Percentiles rank a stretch among this genome's conserved stretches.
These are phyloP conservation scores for Anastatus disparis DNA, from an alignment of 1,140 invertebrate species.

Conservation along the genomic window DNA sequence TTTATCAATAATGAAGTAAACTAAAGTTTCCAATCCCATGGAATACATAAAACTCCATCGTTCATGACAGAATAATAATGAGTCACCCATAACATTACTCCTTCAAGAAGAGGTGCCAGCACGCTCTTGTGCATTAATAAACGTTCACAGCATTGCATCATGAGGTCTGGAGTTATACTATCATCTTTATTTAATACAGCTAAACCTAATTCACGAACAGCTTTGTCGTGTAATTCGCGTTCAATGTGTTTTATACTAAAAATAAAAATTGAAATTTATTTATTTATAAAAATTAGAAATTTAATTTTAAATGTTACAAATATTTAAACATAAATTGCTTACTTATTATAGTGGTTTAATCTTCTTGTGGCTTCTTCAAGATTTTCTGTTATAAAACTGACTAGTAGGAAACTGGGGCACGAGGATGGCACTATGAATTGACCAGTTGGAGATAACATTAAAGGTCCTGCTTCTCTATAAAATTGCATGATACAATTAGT, in stretches of 20 bases:
- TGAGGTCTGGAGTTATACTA: constrained; percentile 86
- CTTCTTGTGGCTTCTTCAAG: constrained; percentile 78
- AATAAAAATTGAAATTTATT: constrained; percentile 46
- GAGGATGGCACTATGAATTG: constrained; percentile 92
- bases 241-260: constrained; percentile 83
- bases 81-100: constrained; percentile 80
- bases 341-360: constrained; percentile 81
- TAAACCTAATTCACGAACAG: constrained; percentile 75
- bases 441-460: constrained; percentile 93
- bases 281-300: background rate
- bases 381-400: constrained; percentile 85
- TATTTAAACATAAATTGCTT: constrained; percentile 54
- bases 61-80: constrained; percentile 92
- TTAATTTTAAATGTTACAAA: too few relatives aligned
- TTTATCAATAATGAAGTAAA: background rate
- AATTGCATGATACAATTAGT: background rate
- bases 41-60: constrained; percentile 91
- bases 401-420: constrained; percentile 84
- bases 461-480: constrained; percentile 86
- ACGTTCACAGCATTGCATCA: constrained; percentile 85
- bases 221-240: constrained; percentile 74
- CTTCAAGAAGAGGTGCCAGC: constrained; percentile 61
- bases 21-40: constrained; percentile 87
- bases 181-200: constrained; percentile 85
- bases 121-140: constrained; percentile 70